A percentile compares a stretch with the other conserved stretches of the same genome.
Conservation (phyloP, 2,888 invertebrate genomes). For the Erebia ligea region DNA sequence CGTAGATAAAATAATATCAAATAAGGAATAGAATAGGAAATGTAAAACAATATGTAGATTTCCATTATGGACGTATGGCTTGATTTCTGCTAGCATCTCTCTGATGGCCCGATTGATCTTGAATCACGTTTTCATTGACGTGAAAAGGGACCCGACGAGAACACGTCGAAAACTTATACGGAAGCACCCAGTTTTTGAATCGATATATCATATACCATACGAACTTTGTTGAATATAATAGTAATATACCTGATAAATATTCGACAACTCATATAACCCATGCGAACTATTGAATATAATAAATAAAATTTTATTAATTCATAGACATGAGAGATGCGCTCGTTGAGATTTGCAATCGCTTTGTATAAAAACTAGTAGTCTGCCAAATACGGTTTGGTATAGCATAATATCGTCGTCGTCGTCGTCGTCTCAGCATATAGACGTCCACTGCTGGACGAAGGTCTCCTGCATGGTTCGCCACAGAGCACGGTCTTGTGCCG, state of each 20-base stretch:
- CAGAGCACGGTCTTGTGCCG: too few relatives aligned
- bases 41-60: constrained; percentile 39
- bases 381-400: not conserved
- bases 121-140: constrained; percentile 41
- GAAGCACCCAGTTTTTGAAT: constrained; percentile 22
- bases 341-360: not conserved
- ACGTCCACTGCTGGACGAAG: too few relatives aligned
- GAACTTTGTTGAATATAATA: constrained; percentile 9
- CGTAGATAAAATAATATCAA: constrained; percentile 26
- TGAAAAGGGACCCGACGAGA: constrained; percentile 35
- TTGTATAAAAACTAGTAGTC: not conserved
- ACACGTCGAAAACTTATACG: constrained; percentile 17
- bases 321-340: not conserved
- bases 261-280: constrained; percentile 7
- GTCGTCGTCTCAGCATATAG: too few relatives aligned
- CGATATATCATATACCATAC: constrained; percentile 17
- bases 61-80: constrained; percentile 33
- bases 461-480: too few relatives aligned
- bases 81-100: constrained; percentile 30
- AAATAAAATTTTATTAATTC: constrained; percentile 12
- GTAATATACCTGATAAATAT: not conserved
- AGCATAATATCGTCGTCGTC: not conserved
- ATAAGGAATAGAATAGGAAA: constrained; percentile 39
- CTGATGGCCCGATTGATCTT: constrained; percentile 42
- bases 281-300: constrained; percentile 9